Base-by-base conservation (phyloP, 2,113 vertebrate species). In the Bambusicola thoracicus region DNA sequence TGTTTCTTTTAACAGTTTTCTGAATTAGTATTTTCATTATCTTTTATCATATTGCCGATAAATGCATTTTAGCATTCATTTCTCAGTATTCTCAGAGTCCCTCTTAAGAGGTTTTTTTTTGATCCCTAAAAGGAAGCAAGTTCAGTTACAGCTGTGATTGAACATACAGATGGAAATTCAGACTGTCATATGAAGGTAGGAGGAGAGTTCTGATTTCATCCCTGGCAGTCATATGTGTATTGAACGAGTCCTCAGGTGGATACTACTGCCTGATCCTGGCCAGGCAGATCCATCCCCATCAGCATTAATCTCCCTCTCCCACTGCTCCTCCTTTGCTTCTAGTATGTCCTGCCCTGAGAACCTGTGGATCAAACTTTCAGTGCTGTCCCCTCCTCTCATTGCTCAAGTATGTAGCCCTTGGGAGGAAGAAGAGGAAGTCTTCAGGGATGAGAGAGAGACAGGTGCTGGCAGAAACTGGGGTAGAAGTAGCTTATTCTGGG, bases 91-190 rank as follows among this genome's bases (percentile, higher is more conserved):
- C 46, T 30, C 25, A 73, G 38, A 87, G 11, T 29, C 49, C 0
- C 0, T 59, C 40, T 53, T 46, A 49, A 72, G 48, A 80, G 46
- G 18, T 19, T 17, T 46, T 20, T 48, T 46, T 0, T 2, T 12
- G 14, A 72, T 84, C 36, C 65, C 21, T 85, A 68, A 90, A 87
- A 48, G 58, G 66, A 77, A 87, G 46, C 21, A 81, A 72, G 20
- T 67, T 90, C 29, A n/a, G 21, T 62, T 90, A 72, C 11, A 16
- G 53, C 29, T 61, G 27, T 65, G 24, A 63, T 75, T 78, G 74
- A 79, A 74, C 68, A 8, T 15, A 55, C 62, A 61, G 72, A 59
- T 30, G 72, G 36, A 63, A 86, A 75, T 3, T 11, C 13, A 58
- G 55, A 18, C 58, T 48, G 36, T 62, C 13, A 72, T 14, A 27